Base-by-base conservation (phyloP, 2,797 vertebrate genomes). In the Tolypeutes matacus region DNA sequence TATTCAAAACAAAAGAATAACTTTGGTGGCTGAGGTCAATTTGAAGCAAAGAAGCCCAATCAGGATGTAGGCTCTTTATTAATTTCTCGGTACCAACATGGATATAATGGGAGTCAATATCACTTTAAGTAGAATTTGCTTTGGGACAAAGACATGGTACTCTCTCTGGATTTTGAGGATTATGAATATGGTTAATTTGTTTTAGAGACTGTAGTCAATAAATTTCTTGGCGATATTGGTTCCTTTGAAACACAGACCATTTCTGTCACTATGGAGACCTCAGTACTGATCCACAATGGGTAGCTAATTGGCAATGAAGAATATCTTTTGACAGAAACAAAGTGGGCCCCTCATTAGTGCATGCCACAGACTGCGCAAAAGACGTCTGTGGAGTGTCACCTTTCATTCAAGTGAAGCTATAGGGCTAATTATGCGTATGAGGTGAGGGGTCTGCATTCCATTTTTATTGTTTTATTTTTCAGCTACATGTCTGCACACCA, bases 201-300 rank as follows among this genome's bases (percentile, higher is more conserved):
- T 73, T 21, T 88, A 42, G 77, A 80, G 29, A 46, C 36, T 60
- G 7, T 62, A 65, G 36, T 89, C 64, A 95, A 84, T 93, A 90
- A 29, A 65, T 69, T 80, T 70, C 6, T 80, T 95, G 34, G 89
- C 84, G 60, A 67, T 82, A 76, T 46, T 69, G 34, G 21, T 95
- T 86, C 15, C 20, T 94, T 90, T 94, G 64, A 90, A 95, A 72
- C 76, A 93, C 6, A 36, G 65, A 77, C 25, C 64, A 31, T 82
- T 86, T 58, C 77, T 87, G 58, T 95, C 93, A 53, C 83, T 90
- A 76, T 93, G 92, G 90, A 92, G 92, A 94, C 49, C 10, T 10
- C 3, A 42, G 23, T 27, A 83, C 67, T 93, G 76, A 53, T 21
- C n/a, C 72, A 78, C 9, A 21, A 27, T 65, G 51, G 20, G 62